Evolutionary conservation across 1,140 invertebrate genomes (phyloP), one percentile per base, ranked within the genome.

Genomic region (Cydia splendana): DNA sequence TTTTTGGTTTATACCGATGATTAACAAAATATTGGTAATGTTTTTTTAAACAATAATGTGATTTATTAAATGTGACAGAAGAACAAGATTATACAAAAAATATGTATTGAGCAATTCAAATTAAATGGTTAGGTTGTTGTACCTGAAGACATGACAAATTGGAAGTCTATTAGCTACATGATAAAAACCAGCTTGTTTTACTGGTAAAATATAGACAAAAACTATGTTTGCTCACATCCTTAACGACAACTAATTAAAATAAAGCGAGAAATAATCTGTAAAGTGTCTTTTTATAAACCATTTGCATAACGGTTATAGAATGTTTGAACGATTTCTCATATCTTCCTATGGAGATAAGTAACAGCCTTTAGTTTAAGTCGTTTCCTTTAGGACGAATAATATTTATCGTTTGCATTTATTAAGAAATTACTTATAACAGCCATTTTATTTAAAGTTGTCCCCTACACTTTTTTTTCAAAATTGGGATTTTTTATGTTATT

Each of bases 361-460:
- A 42, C 34, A 42, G 30, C 18, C 13, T 30, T 28, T 67, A 24
- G 10, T 48, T 15, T 65, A 65, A 69, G n/a, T 71, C n/a, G 18
- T n/a, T 28, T 15, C 6, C 15, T 38, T 71, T 45, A 42, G 30
- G 51, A 71, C 12, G 67, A 71, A 71, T n/a, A 18, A 71, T 45
- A 71, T 71, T 42, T 42, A 71, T 71, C 13, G 67, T 5, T 38
- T 18, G 45, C 67, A 45, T 71, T 71, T 69, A 67, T 67, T 67
- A 71, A 71, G 34, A 9, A 71, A 71, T 38, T 24, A 24, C 24
- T 24, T 24, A 24, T n/a, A n/a, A n/a, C n/a, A n/a, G n/a, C n/a
- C n/a, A n/a, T n/a, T n/a, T n/a, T n/a, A n/a, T n/a, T n/a, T n/a
- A n/a, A n/a, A n/a, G n/a, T n/a, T n/a, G n/a, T n/a, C n/a, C n/a